Evolutionary conservation across 2,888 invertebrate species (phyloP), one percentile per base, ranked within the genome.

Genomic region (Nasonia oneida): DNA sequence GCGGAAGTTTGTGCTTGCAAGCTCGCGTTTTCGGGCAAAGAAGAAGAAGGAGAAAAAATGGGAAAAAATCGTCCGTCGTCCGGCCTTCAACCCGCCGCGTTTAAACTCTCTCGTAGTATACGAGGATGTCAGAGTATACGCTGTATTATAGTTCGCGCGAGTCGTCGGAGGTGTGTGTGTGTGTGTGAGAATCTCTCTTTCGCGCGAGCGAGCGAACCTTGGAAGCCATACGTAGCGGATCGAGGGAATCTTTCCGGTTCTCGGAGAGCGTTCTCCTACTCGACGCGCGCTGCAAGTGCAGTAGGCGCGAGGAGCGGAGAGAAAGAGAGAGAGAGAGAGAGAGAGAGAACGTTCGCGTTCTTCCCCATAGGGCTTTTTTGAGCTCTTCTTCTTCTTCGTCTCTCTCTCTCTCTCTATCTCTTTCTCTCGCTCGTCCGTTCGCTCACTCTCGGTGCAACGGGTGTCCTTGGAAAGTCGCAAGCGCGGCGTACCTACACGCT

Each of bases 171-270:
- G 78, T 78, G 78, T 79, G 84, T 23, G 78, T 79, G 84, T 23
- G 23, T 23, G 23, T 67, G 81, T 64, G 64, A 82, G 78, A 85
- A 78, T 85, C 50, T 75, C 79, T 57, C 18, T 57, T 18, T 57
- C 18, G 10, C 29, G 29, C 29, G 87, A 37, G 37, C 84, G 88
- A 88, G 89, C 89, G 90, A 91, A 90, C 92, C 92, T 92, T 92
- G 92, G 90, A 91, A 91, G 91, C 91, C 91, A 91, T 91, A 91
- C 90, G 90, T 92, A 92, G 93, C 93, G 93, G 92, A 93, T 93
- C 92, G 91, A 91, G 93, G 90, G 92, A 93, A 93, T 92, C 93
- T 93, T 93, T 93, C 93, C 93, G 93, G 93, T 93, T 93, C 89
- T 89, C 87, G 88, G 78, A 61, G 83, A 81, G 23, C 18, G 80